phyloP scores from a whole-genome alignment of 2,888 invertebrate genomes.

The Pristionchus exspectatus region DNA sequence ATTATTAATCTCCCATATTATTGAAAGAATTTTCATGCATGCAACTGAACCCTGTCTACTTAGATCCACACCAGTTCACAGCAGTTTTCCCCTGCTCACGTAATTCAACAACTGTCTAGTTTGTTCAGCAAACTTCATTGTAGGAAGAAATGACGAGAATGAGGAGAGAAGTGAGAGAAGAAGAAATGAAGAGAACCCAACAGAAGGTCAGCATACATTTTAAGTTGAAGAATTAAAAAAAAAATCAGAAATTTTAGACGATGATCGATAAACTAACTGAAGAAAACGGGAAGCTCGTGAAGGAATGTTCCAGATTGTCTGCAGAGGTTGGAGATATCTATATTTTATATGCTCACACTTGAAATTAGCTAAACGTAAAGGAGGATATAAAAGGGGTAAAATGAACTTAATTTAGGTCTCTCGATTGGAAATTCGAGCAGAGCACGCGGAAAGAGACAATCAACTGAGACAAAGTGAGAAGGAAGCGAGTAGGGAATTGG shows the following conservation, averaged over 20 bases:
- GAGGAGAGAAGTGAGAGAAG: constrained; percentile 49
- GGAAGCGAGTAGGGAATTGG: constrained; percentile 46
- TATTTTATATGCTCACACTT: no score
- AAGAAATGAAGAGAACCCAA: constrained; percentile 50
- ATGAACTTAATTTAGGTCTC: constrained; percentile 32
- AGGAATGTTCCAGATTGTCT: constrained; percentile 64
- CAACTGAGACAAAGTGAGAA: constrained; percentile 45
- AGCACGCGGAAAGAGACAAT: constrained; percentile 49
- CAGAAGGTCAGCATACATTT: neutral
- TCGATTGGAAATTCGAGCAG: constrained; percentile 22
- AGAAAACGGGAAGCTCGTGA: constrained; percentile 62
- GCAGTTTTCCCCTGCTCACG: neutral
- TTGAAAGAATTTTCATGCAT: no score
- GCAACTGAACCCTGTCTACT: neutral
- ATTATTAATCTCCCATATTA: no score
- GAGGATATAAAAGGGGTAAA: neutral
- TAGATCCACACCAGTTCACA: neutral
- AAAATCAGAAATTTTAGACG: neutral
- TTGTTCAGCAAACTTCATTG: neutral
- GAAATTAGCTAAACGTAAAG: neutral
- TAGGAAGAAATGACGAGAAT: constrained; percentile 52
- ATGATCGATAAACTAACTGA: constrained; percentile 56
- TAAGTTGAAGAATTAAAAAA: neutral
- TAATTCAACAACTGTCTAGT: neutral
- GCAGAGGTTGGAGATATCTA: constrained; percentile 57